Evolutionary conservation across 2,888 invertebrate genomes (phyloP), one percentile per base, ranked within the genome.

Genomic region (Sclerodermus sp.): DNA sequence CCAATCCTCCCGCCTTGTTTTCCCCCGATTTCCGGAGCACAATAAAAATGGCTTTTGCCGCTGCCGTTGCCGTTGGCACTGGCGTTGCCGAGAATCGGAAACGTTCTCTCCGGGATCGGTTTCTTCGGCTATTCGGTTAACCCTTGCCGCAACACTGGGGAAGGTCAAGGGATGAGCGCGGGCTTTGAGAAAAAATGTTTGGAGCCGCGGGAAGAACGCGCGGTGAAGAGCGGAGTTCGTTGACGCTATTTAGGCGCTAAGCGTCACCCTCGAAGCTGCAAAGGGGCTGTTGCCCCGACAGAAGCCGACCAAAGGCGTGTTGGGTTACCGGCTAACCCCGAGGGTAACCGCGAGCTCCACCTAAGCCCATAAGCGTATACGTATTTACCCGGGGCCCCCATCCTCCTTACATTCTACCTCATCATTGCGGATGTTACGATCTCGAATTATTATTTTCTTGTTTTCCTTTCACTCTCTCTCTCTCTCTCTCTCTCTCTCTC

Each of bases 261-360:
- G 66, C 68, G 61, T 64, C 65, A 67, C 67, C 68, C 70, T 66
- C 66, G 23, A 23, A 23, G 23, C 23, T 23, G 23, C 23, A 51
- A 62, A 72, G 70, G 77, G 76, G 76, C 73, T 76, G 74, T 77
- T 76, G 74, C 71, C 74, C 74, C 73, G 76, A 76, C 76, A 70
- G 77, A 77, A 77, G 77, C 77, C 77, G 73, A 71, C 66, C 61
- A 77, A 75, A 65, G 70, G 68, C 73, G 71, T 70, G 68, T 76
- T 71, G 70, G 71, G 71, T 77, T 76, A 73, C 73, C 57, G 65
- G 66, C 62, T 68, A 74, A 76, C 72, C 70, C 68, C 64, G 55
- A 51, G 66, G 71, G 66, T 69, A 69, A 75, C 74, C 74, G 63
- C 76, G 67, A 68, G 60, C 61, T 61, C 65, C 64, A 58, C 60